These are phyloP conservation scores for Gerosis bhagava DNA, from an alignment of 2,888 invertebrate genomes.

Conservation along the genomic window DNA sequence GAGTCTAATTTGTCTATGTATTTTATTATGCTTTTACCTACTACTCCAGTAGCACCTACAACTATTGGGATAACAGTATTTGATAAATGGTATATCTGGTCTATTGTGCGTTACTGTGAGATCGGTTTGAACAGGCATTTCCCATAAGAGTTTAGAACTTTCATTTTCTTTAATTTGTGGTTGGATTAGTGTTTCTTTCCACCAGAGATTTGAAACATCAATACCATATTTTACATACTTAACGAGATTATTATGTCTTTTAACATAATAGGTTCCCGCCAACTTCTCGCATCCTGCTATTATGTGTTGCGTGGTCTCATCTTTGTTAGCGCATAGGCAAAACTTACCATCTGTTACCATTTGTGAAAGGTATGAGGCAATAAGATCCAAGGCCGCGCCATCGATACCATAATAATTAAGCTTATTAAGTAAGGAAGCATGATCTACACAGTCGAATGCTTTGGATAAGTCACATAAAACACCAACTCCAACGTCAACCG, in stretches of 20 bases:
- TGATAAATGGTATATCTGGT: neutral
- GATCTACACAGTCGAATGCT: too few relatives aligned
- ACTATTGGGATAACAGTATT: neutral
- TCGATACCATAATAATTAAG: too few relatives aligned
- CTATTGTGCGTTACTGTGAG: neutral
- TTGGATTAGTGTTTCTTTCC: slow-evolving; percentile 5
- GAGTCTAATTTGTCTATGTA: too few relatives aligned
- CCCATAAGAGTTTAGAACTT: slow-evolving; percentile 32
- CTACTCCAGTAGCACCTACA: neutral
- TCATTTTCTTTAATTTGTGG: slow-evolving; percentile 3
- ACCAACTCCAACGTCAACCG: too few relatives aligned
- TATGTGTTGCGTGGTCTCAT: slow-evolving; percentile 26
- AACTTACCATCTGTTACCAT: slow-evolving; percentile 28
- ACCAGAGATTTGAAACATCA: slow-evolving; percentile 12
- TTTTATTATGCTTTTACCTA: neutral
- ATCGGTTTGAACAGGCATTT: slow-evolving; percentile 47
- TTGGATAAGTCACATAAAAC: too few relatives aligned
- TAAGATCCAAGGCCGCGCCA: too few relatives aligned
- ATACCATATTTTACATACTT: slow-evolving; percentile 20
- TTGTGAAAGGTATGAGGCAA: too few relatives aligned
- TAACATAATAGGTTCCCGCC: slow-evolving; percentile 28
- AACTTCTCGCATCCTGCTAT: slow-evolving; percentile 30
- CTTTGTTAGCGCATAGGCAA: slow-evolving; percentile 19
- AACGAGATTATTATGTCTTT: too few relatives aligned
- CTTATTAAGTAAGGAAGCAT: too few relatives aligned